Base-by-base conservation (phyloP, 2,888 invertebrate genomes). In the Crematogaster levior region DNA sequence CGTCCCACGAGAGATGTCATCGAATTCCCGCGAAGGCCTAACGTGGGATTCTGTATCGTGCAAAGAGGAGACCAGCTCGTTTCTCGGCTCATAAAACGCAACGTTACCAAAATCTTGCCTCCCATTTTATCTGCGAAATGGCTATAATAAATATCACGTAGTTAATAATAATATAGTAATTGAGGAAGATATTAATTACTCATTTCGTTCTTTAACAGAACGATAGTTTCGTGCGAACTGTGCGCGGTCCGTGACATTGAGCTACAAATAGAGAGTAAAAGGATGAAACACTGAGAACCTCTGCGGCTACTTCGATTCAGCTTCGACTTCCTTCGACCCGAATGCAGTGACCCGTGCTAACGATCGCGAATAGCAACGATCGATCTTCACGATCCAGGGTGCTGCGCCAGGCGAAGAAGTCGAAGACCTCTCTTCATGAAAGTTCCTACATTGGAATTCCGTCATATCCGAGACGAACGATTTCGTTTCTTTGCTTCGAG, bases 81-180 rank as follows among this genome's bases (percentile, higher is more conserved):
- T 40, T 70, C 53, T 70, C 37, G 75, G 65, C 53, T 37, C n/a
- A 72, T 51, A 53, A 82, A 82, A 81, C 81, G 79, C 86, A 81
- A 80, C 77, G 68, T 87, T 91, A 90, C 88, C 90, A 90, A 92
- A 90, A 91, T 88, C 88, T 84, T 84, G 79, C 84, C 79, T 75
- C 79, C 24, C 18, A 15, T 37, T 88, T 90, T 89, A 88, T 90
- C 88, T 86, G 89, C 82, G 82, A 84, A 75, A 77, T 53, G n/a
- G n/a, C 18, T 58, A 5, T 9, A 81, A 58, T 48, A 12, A 30
- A 58, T 53, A 74, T 77, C 83, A 80, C 85, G 84, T 81, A 40
- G 9, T 85, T 6, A 18, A 10, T 27, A 18, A 21, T 27, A 34
- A 61, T 58, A n/a, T 10, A 9, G 27, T 30, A 30, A 46, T 46